Percentiles rank a stretch among this genome's conserved stretches.
phyloP scores from a whole-genome alignment of 2,113 vertebrate genomes.

The Suricata suricatta region DNA sequence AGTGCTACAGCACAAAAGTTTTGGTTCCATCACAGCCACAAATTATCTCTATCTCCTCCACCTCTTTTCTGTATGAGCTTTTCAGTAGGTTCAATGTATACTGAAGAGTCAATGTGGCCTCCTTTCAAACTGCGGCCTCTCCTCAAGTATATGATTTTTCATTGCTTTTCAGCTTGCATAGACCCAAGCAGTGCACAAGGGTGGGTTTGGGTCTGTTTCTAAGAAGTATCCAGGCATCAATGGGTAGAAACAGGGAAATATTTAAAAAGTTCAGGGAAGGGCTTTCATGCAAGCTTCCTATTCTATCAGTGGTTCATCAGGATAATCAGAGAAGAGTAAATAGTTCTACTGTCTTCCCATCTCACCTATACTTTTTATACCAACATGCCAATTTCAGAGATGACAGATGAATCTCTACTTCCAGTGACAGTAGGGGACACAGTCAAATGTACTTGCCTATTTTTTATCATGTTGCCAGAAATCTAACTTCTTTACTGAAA shows the following conservation, averaged over 20 bases:
- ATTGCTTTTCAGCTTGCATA: background rate
- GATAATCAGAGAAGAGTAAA: background rate
- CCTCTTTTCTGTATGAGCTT: background rate
- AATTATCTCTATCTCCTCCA: background rate
- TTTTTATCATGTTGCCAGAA: constrained; percentile 8
- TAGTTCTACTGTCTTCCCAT: background rate
- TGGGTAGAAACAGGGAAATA: background rate
- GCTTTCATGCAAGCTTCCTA: background rate
- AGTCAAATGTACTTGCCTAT: background rate
- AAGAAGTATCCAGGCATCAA: background rate
- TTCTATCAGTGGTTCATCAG: background rate
- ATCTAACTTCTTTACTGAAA: constrained; percentile 8
- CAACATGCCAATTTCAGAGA: background rate
- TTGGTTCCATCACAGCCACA: background rate
- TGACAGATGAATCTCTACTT: background rate
- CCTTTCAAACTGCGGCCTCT: background rate
- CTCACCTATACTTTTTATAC: background rate
- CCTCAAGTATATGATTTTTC: background rate
- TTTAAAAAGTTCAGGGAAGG: background rate
- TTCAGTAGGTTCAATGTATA: background rate
- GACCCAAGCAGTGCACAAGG: background rate
- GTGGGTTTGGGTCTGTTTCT: background rate
- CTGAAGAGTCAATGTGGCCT: background rate
- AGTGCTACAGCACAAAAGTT: background rate
- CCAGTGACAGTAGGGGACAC: background rate